Evolutionary conservation across 1,140 invertebrate genomes (phyloP).

Genomic region (Drosophila sp.): DNA sequence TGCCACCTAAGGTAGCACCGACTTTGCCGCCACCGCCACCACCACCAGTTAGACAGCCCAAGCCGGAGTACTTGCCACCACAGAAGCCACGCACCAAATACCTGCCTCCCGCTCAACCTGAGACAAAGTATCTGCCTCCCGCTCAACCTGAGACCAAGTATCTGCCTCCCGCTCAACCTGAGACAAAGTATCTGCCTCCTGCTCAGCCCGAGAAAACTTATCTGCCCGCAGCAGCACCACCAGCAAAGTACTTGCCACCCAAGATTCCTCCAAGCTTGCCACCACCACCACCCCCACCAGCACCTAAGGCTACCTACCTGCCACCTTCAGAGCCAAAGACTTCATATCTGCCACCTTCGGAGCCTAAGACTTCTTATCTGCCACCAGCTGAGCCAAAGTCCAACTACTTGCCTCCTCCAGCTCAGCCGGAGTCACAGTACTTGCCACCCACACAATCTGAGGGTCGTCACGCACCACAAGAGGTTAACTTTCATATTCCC

Average conservation of each 20-base stretch:
- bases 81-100: constrained; percentile 49
- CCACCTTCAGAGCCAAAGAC: constrained; percentile 20
- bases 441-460: constrained; percentile 50
- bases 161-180: constrained; percentile 31
- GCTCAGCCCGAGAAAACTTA: constrained; percentile 29
- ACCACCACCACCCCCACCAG: constrained; percentile 33
- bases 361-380: constrained; percentile 49
- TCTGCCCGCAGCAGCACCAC: constrained; percentile 29
- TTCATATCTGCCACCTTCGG: constrained; percentile 32
- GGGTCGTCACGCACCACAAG: constrained; percentile 4
- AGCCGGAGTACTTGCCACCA: constrained; percentile 44
- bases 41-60: constrained; percentile 38
- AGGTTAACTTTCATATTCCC: constrained; percentile 61
- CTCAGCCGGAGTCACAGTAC: constrained; percentile 46
- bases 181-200: constrained; percentile 44
- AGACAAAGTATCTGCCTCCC: constrained; percentile 44
- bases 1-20: constrained; percentile 67
- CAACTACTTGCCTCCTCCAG: constrained; percentile 46
- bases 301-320: constrained; percentile 21
- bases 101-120: constrained; percentile 36
- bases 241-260: constrained; percentile 45
- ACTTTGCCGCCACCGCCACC: constrained; percentile 64
- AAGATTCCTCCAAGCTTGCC: constrained; percentile 30
- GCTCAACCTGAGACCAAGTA: constrained; percentile 30
- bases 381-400: constrained; percentile 50